Evolutionary conservation across 2,113 vertebrate species (phyloP).

Genomic region (Pseudorasbora parva): DNA sequence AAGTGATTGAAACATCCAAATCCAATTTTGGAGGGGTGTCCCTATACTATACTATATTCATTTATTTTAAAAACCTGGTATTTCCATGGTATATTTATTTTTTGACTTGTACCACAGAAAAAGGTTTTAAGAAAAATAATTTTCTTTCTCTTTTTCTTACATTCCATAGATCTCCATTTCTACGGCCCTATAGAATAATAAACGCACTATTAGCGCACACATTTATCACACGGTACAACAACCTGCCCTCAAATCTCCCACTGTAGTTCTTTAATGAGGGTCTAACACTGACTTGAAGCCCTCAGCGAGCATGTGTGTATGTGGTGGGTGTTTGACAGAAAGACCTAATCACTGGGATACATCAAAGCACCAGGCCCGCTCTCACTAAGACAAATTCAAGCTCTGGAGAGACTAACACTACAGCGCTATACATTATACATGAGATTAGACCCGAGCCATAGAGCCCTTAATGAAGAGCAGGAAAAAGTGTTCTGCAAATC

Average conservation of each 20-base stretch:
- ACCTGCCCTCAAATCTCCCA: slow-evolving; percentile 36
- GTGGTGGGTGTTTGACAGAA: slow-evolving; percentile 60
- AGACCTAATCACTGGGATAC: slow-evolving; percentile 74
- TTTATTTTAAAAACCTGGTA: no score
- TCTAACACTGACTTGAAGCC: slow-evolving; percentile 35
- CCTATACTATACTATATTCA: no score
- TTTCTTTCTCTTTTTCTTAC: background rate
- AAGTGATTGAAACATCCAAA: no score
- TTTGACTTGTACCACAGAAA: background rate
- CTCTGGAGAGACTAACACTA: slow-evolving; percentile 67
- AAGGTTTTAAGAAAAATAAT: background rate
- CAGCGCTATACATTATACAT: slow-evolving; percentile 76
- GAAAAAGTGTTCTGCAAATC: slow-evolving; percentile 26
- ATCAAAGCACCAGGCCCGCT: slow-evolving; percentile 72
- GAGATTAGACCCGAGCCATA: slow-evolving; percentile 65
- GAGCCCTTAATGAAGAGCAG: slow-evolving; percentile 44
- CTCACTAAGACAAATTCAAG: slow-evolving; percentile 66
- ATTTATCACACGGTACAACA: slow-evolving; percentile 28
- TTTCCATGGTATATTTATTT: no score
- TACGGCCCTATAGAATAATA: background rate
- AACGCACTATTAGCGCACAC: slow-evolving; percentile 12
- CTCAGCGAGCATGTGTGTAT: slow-evolving; percentile 9
- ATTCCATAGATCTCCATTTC: background rate
- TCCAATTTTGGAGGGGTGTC: no score
- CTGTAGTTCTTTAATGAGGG: slow-evolving; percentile 48